Evolutionary conservation across 2,888 invertebrate genomes (phyloP).

Genomic region (Aphidoletes aphidimyza): DNA sequence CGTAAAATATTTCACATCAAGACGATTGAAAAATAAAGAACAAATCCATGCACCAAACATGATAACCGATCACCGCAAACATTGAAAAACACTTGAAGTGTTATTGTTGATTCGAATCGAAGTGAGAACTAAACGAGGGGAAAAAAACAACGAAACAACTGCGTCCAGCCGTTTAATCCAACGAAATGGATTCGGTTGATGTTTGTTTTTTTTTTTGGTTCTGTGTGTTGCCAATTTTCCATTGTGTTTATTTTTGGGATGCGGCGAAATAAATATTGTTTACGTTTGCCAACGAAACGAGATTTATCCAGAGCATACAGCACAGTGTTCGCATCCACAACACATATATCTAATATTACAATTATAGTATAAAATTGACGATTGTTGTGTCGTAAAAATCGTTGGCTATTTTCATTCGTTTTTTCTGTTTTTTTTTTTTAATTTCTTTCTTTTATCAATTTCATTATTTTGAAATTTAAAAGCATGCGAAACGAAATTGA

Average conservation of each 20-base stretch:
- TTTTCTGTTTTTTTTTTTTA: background rate
- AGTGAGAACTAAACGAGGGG: background rate
- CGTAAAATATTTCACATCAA: no score
- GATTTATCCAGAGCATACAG: conserved; percentile 2
- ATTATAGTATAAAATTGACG: background rate
- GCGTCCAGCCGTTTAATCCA: background rate
- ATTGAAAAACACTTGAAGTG: background rate
- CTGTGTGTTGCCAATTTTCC: conserved; percentile 20
- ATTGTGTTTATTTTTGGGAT: background rate
- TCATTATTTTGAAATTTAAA: no score
- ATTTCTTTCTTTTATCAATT: no score
- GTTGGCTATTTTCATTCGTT: background rate
- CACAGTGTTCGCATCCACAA: no score
- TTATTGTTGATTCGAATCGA: background rate
- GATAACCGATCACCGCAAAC: no score
- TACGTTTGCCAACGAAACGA: background rate
- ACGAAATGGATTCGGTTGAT: background rate
- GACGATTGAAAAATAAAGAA: no score
- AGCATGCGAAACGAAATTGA: background rate
- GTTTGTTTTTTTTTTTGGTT: no score
- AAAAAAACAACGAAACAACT: background rate
- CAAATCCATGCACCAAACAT: no score
- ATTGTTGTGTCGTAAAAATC: background rate
- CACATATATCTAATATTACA: background rate
- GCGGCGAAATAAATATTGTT: background rate